Evolutionary conservation across 2,113 vertebrate species (phyloP).

Genomic region (Pipra filicauda): DNA sequence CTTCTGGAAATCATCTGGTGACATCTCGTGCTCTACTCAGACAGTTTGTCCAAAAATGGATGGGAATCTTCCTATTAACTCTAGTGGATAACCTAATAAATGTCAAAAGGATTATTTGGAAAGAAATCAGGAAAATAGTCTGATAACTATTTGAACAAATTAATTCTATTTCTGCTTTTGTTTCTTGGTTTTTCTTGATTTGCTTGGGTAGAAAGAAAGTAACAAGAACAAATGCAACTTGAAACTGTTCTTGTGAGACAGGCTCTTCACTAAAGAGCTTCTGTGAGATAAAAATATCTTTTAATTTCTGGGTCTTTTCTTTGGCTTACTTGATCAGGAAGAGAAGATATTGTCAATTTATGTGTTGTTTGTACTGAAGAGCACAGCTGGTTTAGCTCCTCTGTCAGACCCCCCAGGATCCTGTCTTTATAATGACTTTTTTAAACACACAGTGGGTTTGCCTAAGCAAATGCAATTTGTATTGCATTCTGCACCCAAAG

Average conservation of each 20-base stretch:
- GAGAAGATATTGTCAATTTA: slow-evolving; percentile 38
- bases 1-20: neutral
- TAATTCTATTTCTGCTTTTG: neutral
- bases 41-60: neutral
- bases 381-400: slow-evolving; percentile 49
- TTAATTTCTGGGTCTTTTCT: slow-evolving; percentile 23
- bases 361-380: slow-evolving; percentile 10
- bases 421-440: neutral
- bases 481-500: neutral
- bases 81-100: neutral
- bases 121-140: neutral
- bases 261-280: neutral
- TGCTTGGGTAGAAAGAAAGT: neutral
- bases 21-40: neutral
- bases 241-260: neutral
- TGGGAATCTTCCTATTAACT: neutral
- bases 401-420: slow-evolving; percentile 35
- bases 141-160: neutral
- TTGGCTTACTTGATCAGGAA: slow-evolving; percentile 14
- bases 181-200: neutral
- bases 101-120: neutral
- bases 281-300: slow-evolving; percentile 13
- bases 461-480: slow-evolving; percentile 12
- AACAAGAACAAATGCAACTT: neutral
- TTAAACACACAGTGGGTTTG: neutral